phyloP scores from a whole-genome alignment of 2,113 vertebrate genomes.

The Tragelaphus scriptus region DNA sequence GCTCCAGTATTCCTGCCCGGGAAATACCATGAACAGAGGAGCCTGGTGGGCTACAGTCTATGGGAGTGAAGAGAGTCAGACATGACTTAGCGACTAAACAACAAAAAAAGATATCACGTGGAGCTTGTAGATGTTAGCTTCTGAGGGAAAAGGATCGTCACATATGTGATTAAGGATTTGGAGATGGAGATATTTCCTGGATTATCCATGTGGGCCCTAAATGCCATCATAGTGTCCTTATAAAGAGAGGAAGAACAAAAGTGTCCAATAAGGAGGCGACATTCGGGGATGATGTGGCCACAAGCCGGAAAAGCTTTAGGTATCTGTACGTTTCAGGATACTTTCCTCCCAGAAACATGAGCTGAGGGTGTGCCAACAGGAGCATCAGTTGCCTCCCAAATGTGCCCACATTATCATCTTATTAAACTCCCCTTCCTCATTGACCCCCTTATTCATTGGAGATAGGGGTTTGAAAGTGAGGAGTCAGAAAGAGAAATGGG shows the following conservation, averaged over 20 bases:
- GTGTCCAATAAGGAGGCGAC: not conserved
- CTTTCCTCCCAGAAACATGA: not conserved
- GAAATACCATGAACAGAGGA: not conserved
- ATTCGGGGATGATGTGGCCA: fast-evolving
- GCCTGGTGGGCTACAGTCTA: not conserved
- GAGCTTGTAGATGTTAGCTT: not conserved
- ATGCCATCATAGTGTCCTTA: not conserved
- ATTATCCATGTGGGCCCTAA: not conserved
- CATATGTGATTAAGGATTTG: not conserved
- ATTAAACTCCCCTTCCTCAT: not conserved
- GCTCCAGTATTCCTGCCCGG: not conserved
- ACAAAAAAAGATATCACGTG: not conserved
- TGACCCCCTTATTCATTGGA: not conserved
- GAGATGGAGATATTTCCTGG: not conserved
- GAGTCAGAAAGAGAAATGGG: not conserved
- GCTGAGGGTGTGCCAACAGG: not conserved
- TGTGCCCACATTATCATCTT: not conserved
- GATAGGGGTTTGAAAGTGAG: not conserved
- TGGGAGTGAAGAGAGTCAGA: fast-evolving
- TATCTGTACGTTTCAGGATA: not conserved
- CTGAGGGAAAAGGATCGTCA: not conserved
- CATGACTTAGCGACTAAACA: not conserved
- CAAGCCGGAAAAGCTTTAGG: not conserved
- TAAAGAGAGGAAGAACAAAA: not conserved
- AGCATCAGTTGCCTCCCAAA: not conserved